Conservation (phyloP, 2,888 invertebrate genomes). For the Agonum fuliginosum region DNA sequence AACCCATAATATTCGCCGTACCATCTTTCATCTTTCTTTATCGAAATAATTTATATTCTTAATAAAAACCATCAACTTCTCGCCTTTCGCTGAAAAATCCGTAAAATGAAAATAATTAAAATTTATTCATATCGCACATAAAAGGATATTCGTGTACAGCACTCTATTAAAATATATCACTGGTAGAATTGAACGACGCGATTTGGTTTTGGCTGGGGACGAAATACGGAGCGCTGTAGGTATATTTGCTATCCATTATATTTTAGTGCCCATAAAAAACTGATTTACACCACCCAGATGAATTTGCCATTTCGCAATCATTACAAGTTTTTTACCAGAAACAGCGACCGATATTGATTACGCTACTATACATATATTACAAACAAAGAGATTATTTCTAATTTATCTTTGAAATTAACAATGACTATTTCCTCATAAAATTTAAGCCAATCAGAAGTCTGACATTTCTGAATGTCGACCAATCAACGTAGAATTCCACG, state of each 20-base stretch:
- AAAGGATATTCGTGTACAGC: conserved; percentile 40
- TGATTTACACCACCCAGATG: conserved; percentile 47
- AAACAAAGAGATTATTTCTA: too few species aligned
- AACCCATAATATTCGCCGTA: neutral
- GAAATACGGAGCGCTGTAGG: neutral
- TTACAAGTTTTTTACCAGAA: conserved; percentile 45
- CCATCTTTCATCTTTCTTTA: neutral
- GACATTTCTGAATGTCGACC: too few species aligned
- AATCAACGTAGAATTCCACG: too few species aligned
- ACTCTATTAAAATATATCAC: conserved; percentile 50
- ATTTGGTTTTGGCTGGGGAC: conserved; percentile 13
- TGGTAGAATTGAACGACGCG: neutral
- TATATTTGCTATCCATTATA: conserved; percentile 54
- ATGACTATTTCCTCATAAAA: too few species aligned
- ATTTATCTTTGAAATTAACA: too few species aligned
- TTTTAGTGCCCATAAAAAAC: conserved; percentile 53
- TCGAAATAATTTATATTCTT: neutral
- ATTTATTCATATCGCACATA: conserved; percentile 34
- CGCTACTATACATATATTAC: too few species aligned
- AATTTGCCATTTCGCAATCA: conserved; percentile 51
- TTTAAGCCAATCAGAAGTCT: too few species aligned
- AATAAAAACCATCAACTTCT: neutral
- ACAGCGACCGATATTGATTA: too few species aligned
- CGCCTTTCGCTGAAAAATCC: neutral
- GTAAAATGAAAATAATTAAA: conserved; percentile 29